These are phyloP conservation scores for Macrophya alboannulata DNA, from an alignment of 2,888 invertebrate genomes.

Conservation along the genomic window DNA sequence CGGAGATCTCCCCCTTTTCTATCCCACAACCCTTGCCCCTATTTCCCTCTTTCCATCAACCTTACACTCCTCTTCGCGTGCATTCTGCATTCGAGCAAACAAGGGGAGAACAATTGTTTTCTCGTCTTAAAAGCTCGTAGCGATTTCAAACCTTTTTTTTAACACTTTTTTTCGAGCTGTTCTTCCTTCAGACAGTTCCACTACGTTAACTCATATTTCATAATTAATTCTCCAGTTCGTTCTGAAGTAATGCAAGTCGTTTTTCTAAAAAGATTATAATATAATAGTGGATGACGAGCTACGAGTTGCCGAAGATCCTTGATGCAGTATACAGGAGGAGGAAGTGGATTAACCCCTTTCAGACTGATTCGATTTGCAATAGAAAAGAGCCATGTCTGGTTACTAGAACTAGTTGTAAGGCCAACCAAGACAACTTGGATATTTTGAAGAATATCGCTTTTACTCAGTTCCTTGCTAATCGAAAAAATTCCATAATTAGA, in stretches of 20 bases:
- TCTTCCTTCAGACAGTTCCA: background rate
- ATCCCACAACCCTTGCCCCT: background rate
- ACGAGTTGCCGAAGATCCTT: background rate
- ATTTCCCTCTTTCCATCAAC: background rate
- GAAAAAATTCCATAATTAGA: background rate
- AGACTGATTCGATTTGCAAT: background rate
- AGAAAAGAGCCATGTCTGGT: background rate
- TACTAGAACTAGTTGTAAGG: background rate
- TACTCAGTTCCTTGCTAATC: background rate
- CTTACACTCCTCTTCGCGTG: constrained; percentile 20
- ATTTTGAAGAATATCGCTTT: background rate
- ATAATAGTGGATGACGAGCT: background rate
- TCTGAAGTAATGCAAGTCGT: background rate
- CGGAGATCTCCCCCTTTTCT: constrained; percentile 22
- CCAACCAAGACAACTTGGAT: background rate
- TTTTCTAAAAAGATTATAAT: background rate
- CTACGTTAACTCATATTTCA: background rate
- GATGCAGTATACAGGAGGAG: background rate
- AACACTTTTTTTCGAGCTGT: background rate
- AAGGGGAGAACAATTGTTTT: constrained; percentile 13
- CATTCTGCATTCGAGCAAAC: constrained; percentile 28
- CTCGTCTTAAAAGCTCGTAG: background rate
- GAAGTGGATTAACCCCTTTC: background rate
- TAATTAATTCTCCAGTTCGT: background rate
- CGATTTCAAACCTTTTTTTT: background rate